A percentile compares a stretch with the other conserved stretches of the same genome.
These are phyloP conservation scores for Notolabrus celidotus DNA, from an alignment of 2,797 vertebrate genomes.

Conservation along the genomic window DNA sequence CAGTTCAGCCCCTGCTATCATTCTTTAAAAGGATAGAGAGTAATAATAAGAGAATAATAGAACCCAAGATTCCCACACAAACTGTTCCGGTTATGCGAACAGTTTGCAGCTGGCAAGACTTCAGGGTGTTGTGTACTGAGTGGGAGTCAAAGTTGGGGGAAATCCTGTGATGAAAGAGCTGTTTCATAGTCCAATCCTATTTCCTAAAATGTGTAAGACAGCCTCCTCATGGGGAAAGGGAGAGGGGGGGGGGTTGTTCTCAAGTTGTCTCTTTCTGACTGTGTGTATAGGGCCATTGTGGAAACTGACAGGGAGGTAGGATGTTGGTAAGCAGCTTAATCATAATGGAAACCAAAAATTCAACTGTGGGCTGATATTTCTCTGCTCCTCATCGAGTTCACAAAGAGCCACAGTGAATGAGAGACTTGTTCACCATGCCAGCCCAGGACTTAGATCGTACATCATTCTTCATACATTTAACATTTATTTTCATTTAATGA, in stretches of 20 bases:
- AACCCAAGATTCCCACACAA: neutral
- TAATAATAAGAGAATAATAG: too few relatives aligned
- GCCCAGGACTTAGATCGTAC: neutral
- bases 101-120: neutral
- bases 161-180: neutral
- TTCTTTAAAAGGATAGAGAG: too few relatives aligned
- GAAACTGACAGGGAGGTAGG: slow-evolving; percentile 7
- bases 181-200: neutral
- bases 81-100: slow-evolving; percentile 4
- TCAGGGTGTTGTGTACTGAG: neutral
- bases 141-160: neutral
- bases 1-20: too few relatives aligned
- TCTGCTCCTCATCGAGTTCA: slow-evolving; percentile 30
- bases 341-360: slow-evolving; percentile 31
- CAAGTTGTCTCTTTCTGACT: slow-evolving; percentile 1
- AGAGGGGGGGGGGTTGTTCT: slow-evolving; percentile 37
- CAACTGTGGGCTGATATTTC: slow-evolving; percentile 33
- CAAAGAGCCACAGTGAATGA: slow-evolving; percentile 45
- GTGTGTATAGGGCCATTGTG: slow-evolving; percentile 3
- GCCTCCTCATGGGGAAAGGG: slow-evolving; percentile 18
- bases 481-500: neutral
- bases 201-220: slow-evolving; percentile 2
- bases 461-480: neutral
- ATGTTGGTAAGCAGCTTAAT: slow-evolving; percentile 13
- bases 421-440: slow-evolving; percentile 47